Conservation (phyloP, 2,113 vertebrate genomes). For the Scomber scombrus region DNA sequence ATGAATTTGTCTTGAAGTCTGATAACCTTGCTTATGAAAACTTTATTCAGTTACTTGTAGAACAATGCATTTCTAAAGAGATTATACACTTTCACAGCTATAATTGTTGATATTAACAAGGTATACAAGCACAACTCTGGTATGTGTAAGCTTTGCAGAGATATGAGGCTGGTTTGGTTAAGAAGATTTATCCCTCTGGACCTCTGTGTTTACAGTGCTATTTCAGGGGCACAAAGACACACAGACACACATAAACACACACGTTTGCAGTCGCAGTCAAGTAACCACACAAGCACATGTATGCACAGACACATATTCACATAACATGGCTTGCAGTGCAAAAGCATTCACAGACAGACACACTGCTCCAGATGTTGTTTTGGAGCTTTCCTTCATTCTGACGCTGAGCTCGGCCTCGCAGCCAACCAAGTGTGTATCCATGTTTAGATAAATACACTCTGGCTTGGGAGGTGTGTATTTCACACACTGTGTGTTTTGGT, state of each 20-base stretch:
- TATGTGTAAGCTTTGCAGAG: background rate
- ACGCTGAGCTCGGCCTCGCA: slow-evolving; percentile 41
- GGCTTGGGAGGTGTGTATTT: slow-evolving; percentile 54
- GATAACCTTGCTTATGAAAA: background rate
- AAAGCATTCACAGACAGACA: slow-evolving; percentile 2
- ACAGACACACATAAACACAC: slow-evolving; percentile 39
- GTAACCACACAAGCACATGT: slow-evolving; percentile 42
- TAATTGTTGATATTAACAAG: slow-evolving; percentile 3
- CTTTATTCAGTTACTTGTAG: background rate
- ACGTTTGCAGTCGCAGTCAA: slow-evolving; percentile 30
- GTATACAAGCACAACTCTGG: background rate
- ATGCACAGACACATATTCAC: slow-evolving; percentile 32
- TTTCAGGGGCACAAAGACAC: slow-evolving; percentile 44
- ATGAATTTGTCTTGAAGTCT: background rate
- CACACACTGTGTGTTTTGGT: slow-evolving; percentile 53
- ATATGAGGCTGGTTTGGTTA: background rate
- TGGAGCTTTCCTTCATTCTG: slow-evolving; percentile 51
- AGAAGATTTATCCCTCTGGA: slow-evolving; percentile 21
- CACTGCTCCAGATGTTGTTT: slow-evolving; percentile 69
- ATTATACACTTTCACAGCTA: slow-evolving; percentile 3
- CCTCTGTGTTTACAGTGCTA: slow-evolving; percentile 43
- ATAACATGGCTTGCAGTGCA: slow-evolving; percentile 25
- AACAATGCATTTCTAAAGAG: background rate
- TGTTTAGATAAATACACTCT: slow-evolving; percentile 73
- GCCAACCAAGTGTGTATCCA: slow-evolving; percentile 54